phyloP scores from a whole-genome alignment of 2,797 vertebrate genomes.

The Gephyroberyx darwinii region DNA sequence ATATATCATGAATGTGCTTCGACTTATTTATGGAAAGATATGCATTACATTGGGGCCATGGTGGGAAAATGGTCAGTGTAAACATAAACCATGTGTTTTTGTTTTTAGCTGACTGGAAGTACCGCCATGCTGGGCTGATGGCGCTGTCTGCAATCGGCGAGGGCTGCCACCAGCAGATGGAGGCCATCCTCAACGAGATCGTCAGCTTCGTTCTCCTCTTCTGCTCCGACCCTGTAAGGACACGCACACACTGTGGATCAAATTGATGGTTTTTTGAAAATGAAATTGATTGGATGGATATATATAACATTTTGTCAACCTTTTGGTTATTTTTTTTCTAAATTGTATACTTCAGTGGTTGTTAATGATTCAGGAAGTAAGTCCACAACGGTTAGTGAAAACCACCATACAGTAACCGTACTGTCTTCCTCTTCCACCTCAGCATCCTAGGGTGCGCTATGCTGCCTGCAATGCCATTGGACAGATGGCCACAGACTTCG shows the following conservation, averaged over 20 bases:
- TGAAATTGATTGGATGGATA: no score
- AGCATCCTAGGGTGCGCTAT: conserved; percentile 98
- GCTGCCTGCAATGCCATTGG: conserved; percentile 98
- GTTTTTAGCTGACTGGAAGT: conserved; percentile 94
- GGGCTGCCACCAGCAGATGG: conserved; percentile 99
- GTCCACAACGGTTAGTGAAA: not conserved
- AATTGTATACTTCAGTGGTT: not conserved
- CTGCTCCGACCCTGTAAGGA: conserved; percentile 95
- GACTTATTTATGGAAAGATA: no score
- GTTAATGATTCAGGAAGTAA: not conserved
- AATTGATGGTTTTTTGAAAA: no score
- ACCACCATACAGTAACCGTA: no score
- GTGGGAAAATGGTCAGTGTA: no score
- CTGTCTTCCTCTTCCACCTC: conserved; percentile 31
- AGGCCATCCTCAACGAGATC: conserved; percentile 96
- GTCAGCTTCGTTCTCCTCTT: conserved; percentile 95
- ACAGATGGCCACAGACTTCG: conserved; percentile 99
- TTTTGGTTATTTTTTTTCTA: no score
- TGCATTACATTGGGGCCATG: no score
- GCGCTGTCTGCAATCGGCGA: conserved; percentile 97
- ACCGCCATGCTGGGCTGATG: conserved; percentile 96
- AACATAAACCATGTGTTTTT: not conserved
- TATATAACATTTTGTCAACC: no score
- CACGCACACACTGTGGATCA: not conserved
- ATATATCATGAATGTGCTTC: no score